Percentiles rank a stretch among this genome's conserved stretches.
These are phyloP conservation scores for Tridacna gigas DNA, from an alignment of 2,888 invertebrate species.

Conservation along the genomic window DNA sequence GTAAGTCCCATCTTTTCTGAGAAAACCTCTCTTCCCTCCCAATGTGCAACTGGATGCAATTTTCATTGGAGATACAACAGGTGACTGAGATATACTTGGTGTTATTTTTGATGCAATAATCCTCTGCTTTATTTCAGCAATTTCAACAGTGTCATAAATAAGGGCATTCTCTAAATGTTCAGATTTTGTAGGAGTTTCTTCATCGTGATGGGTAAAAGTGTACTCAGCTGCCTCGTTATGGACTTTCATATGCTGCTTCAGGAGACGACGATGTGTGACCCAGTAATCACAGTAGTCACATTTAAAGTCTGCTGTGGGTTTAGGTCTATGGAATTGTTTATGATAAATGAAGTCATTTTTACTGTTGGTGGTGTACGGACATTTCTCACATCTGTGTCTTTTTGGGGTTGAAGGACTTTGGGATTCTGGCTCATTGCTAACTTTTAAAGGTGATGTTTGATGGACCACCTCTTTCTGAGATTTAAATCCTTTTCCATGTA, in stretches of 20 bases:
- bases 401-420: conserved; percentile 80
- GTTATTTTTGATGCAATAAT: conserved; percentile 82
- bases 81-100: conserved; percentile 77
- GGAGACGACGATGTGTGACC: conserved; percentile 90
- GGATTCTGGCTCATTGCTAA: background rate
- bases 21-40: conserved; percentile 76
- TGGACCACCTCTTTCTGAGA: conserved; percentile 47
- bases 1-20: conserved; percentile 78
- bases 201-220: background rate
- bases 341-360: conserved; percentile 95
- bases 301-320: conserved; percentile 90
- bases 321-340: conserved; percentile 92
- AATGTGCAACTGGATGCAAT: conserved; percentile 71
- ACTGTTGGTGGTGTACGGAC: conserved; percentile 94
- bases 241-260: conserved; percentile 93
- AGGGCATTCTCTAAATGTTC: conserved; percentile 74
- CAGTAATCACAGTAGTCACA: conserved; percentile 93
- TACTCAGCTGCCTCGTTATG: conserved; percentile 85
- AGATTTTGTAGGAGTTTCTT: conserved; percentile 77
- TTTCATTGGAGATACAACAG: conserved; percentile 78
- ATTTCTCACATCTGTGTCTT: conserved; percentile 91
- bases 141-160: conserved; percentile 78
- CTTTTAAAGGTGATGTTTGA: conserved; percentile 28
- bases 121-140: conserved; percentile 81
- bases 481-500: conserved; percentile 85